Base-by-base conservation (phyloP, 1,140 invertebrate species). In the Hyposmocoma kahamanoa region DNA sequence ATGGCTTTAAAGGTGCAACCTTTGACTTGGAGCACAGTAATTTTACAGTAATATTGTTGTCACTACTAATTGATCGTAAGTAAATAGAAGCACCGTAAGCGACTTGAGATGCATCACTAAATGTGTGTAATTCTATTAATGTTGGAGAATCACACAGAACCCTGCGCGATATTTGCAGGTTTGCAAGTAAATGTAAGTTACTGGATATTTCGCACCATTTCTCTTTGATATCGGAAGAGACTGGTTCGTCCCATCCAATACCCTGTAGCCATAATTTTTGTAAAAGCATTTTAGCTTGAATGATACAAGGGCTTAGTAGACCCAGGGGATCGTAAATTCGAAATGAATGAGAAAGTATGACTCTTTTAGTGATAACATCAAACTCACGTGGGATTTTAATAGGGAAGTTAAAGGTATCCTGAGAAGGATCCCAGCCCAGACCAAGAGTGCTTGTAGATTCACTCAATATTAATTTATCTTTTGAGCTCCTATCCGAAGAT, bases 161-260 rank as follows among this genome's bases (percentile, higher is more conserved):
- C n/a, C 32, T n/a, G 9, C 32, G 8, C 5, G 32, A 13, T n/a
- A 34, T 34, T 5, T 5, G 5, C 13, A 34, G 3, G 13, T 34
- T 34, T 13, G 8, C 4, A 10, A 34, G 32, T 4, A 4, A 20
- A 5, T 21, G 22, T 4, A 18, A 11, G 10, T 24, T 28, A 24
- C 3, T 8, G 3, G 4, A 24, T 11, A 15, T n/a, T 26, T n/a
- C 18, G 13, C 15, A 4, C 68, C 72, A 72, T n/a, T 41, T 18
- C 3, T 19, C 53, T 24, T 62, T 41, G 6, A 62, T 15, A 13
- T 67, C 38, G n/a, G 20, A 11, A 18, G 69, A 57, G n/a, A 83
- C 45, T 17, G 45, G 36, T 38, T 72, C 70, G 50, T 87, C 84
- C 82, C 84, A 87, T 36, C 59, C 64, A 11, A 78, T 11, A 38